Conservation (phyloP, 2,888 invertebrate genomes). For the Rambutsinella grinnellia region DNA sequence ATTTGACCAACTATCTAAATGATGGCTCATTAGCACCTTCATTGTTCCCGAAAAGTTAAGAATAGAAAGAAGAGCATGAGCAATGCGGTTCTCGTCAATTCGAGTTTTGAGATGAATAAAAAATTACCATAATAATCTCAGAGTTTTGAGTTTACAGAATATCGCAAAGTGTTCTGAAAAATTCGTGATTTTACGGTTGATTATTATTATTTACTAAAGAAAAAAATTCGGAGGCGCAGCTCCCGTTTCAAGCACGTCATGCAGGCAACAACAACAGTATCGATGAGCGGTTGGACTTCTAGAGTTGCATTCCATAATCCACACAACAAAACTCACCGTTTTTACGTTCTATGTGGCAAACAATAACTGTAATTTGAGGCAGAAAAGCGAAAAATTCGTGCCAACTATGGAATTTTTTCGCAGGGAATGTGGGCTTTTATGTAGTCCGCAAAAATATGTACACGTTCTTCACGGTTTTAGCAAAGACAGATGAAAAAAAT, state of each 20-base stretch:
- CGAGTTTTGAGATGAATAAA: neutral
- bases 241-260: neutral
- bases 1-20: slow-evolving; percentile 13
- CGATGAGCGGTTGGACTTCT: too few relatives aligned
- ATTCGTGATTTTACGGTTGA: slow-evolving; percentile 26
- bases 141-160: slow-evolving; percentile 4
- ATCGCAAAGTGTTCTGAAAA: slow-evolving; percentile 1
- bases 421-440: neutral
- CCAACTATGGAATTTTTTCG: slow-evolving; percentile 24
- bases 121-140: slow-evolving; percentile 5
- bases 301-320: slow-evolving; percentile 29
- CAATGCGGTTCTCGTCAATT: neutral
- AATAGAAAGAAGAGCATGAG: neutral
- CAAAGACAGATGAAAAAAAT: neutral
- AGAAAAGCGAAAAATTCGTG: slow-evolving; percentile 22
- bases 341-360: slow-evolving; percentile 9
- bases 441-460: slow-evolving; percentile 3
- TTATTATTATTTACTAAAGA: slow-evolving; percentile 23
- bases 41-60: too few relatives aligned
- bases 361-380: slow-evolving; percentile 12
- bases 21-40: slow-evolving; percentile 31
- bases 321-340: slow-evolving; percentile 8
- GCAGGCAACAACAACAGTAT: neutral
- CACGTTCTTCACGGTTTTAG: slow-evolving; percentile 2
- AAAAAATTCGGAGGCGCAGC: neutral